phyloP scores from a whole-genome alignment of 2,888 invertebrate genomes.

The Acanthosepion lycidas region DNA sequence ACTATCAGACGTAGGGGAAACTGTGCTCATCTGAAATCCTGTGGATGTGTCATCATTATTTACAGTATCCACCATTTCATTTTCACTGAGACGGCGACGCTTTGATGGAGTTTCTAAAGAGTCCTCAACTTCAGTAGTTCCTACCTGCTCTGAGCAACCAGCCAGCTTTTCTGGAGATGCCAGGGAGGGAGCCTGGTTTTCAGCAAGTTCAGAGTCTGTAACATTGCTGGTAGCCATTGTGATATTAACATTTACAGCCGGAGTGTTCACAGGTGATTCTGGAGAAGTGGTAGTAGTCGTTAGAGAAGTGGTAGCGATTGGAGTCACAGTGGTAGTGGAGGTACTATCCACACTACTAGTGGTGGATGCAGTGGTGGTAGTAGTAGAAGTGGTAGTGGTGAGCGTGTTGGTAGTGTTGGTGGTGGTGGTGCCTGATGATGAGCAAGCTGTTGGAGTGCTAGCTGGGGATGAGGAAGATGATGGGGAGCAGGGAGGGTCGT shows the following conservation, averaged over 20 bases:
- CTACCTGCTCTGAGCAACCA: not conserved
- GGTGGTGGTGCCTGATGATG: conserved; percentile 36
- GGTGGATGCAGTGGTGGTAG: conserved; percentile 39
- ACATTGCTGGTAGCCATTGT: conserved; percentile 36
- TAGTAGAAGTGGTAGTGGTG: conserved; percentile 42
- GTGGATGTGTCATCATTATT: conserved; percentile 50
- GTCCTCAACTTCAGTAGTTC: not conserved
- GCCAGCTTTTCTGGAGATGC: conserved; percentile 41
- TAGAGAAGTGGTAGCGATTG: conserved; percentile 24
- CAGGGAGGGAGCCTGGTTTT: not conserved
- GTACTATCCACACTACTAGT: not conserved
- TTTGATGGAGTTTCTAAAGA: conserved; percentile 60
- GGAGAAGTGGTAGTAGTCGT: conserved; percentile 34
- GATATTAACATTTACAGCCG: not conserved
- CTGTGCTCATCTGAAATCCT: conserved; percentile 49
- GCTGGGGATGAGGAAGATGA: conserved; percentile 10
- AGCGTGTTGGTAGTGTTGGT: conserved; percentile 24
- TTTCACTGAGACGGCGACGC: conserved; percentile 54
- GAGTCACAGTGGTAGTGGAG: conserved; percentile 12
- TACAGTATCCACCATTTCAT: conserved; percentile 50
- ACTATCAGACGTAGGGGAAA: conserved; percentile 47
- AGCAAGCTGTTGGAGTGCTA: not conserved
- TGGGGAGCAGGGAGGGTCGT: not conserved
- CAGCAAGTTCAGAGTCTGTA: conserved; percentile 18
- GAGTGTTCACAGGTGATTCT: conserved; percentile 25